Evolutionary conservation across 2,113 vertebrate species (phyloP).

Genomic region (Trematocara variabile): DNA sequence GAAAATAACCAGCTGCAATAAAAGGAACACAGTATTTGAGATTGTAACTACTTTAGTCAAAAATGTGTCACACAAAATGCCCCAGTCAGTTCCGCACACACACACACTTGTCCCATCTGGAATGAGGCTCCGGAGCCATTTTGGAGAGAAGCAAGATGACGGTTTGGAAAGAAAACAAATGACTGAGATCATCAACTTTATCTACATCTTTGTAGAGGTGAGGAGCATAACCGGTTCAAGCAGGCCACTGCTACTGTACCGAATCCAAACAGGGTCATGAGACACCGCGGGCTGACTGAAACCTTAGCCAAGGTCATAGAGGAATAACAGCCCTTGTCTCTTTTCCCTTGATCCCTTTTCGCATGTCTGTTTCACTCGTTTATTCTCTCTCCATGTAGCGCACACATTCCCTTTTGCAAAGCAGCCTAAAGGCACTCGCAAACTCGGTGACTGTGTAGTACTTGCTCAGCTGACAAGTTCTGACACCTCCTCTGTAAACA

Average conservation of each 20-base stretch:
- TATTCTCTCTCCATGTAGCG: not conserved
- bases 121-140: not conserved
- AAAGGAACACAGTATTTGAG: not conserved
- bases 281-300: constrained; percentile 60
- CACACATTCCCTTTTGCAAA: constrained; percentile 11
- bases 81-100: not conserved
- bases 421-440: constrained; percentile 15
- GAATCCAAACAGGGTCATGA: constrained; percentile 62
- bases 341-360: constrained; percentile 23
- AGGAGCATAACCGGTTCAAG: constrained; percentile 45
- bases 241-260: constrained; percentile 42
- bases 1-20: not conserved
- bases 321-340: constrained; percentile 49
- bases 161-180: not conserved
- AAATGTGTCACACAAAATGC: not conserved
- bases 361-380: not conserved
- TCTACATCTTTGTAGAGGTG: constrained; percentile 6
- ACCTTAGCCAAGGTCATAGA: constrained; percentile 71
- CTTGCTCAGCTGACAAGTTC: constrained; percentile 55
- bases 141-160: not conserved
- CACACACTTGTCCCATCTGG: not conserved
- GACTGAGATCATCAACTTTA: not conserved
- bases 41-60: not conserved
- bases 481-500: constrained; percentile 63
- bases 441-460: constrained; percentile 9